Base-by-base conservation (phyloP, 2,888 invertebrate genomes). In the Copidosoma aretas region DNA sequence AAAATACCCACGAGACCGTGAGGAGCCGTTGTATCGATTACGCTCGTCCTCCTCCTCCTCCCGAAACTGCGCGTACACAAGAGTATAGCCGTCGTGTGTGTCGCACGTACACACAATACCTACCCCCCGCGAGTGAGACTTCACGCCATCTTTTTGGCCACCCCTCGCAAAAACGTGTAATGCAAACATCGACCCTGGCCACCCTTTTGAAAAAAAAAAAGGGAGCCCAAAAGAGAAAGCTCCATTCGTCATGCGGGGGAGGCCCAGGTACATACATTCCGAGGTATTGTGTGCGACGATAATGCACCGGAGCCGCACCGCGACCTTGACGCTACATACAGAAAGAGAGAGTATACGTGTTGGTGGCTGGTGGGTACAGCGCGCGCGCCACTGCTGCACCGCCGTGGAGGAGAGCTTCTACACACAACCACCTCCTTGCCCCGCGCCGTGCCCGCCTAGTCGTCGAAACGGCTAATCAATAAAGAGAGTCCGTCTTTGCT, bases 141-240 rank as follows among this genome's bases (percentile, higher is more conserved):
- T 56, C 63, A 54, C 68, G 64, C 60, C 68, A 64, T 68, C 64
- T 68, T 68, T 21, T 32, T 22, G 14, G 51, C n/a, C 54, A 39
- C 19, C 32, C 32, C 32, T n/a, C 32, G 32, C 32, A 32, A 32
- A 32, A 32, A 32, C 8, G 32, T 32, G 32, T 8, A n/a, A n/a
- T n/a, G n/a, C n/a, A n/a, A n/a, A n/a, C n/a, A n/a, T 32, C 32
- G 32, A 32, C 32, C 32, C 32, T 32, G 3, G 3, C 32, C 32
- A 32, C 32, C 32, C 32, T 32, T 32, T 8, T 8, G 32, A 32
- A 32, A 32, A 32, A 32, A 32, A 32, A 32, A 32, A 32, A 5
- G 8, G 32, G 32, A 5, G 32, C 32, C 32, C 32, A 5, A 32
- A 32, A 32, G 8, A 8, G 32, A 32, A 32, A 32, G 32, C 8